phyloP scores from a whole-genome alignment of 2,888 invertebrate species.

The Agrochola macilenta region DNA sequence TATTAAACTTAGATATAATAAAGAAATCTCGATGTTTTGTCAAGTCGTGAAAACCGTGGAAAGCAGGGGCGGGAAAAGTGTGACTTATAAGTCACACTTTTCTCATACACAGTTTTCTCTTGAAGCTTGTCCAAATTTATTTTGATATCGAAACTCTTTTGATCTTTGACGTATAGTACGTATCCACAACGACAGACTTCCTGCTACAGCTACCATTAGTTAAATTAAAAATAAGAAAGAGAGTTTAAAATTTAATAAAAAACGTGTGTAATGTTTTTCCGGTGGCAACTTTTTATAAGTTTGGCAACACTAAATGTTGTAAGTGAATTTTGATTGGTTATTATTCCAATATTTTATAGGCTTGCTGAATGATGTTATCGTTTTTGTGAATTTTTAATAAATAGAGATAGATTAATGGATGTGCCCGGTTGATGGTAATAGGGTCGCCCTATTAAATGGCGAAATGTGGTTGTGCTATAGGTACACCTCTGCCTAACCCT shows the following conservation, averaged over 20 bases:
- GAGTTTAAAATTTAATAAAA: constrained; percentile 60
- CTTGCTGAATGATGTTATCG: constrained; percentile 33
- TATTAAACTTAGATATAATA: no score
- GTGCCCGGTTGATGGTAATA: not conserved
- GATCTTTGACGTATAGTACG: constrained; percentile 48
- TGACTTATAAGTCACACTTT: constrained; percentile 41
- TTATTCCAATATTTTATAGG: constrained; percentile 51
- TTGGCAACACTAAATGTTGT: constrained; percentile 57
- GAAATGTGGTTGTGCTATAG: not conserved
- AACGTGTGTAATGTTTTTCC: constrained; percentile 47
- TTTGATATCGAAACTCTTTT: constrained; percentile 56
- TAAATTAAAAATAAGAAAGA: constrained; percentile 45
- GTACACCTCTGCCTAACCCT: not conserved
- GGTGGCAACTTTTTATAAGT: constrained; percentile 50
- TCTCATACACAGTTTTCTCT: constrained; percentile 55
- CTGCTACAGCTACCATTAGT: constrained; percentile 58
- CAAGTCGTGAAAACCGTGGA: no score
- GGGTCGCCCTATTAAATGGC: not conserved
- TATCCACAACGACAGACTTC: constrained; percentile 55
- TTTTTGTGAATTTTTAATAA: constrained; percentile 15
- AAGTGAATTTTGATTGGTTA: constrained; percentile 53
- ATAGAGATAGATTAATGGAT: not conserved
- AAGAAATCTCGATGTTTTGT: not conserved
- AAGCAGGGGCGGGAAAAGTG: no score
- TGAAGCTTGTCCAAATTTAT: constrained; percentile 63